Percentiles rank a stretch among this genome's conserved stretches.
Conservation (phyloP, 2,888 invertebrate species). For the Drosophila diplacantha region DNA sequence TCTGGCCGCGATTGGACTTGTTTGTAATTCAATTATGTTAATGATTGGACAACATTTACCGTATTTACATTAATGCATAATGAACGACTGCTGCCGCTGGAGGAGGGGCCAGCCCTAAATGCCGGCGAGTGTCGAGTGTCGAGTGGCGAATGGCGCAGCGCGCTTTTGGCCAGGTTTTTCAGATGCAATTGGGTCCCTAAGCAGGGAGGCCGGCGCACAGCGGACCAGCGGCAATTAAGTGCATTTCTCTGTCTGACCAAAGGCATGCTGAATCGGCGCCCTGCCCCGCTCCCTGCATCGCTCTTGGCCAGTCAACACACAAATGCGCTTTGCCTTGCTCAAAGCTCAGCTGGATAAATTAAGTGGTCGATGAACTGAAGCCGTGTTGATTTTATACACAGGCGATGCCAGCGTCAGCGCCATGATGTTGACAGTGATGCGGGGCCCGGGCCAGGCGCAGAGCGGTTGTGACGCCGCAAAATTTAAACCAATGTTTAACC, state of each 20-base stretch:
- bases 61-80: constrained; percentile 78
- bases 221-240: constrained; percentile 63
- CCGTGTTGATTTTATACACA: constrained; percentile 74
- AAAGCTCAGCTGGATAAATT: constrained; percentile 75
- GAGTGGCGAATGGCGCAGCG: constrained; percentile 19
- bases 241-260: constrained; percentile 73
- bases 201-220: constrained; percentile 2
- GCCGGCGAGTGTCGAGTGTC: constrained; percentile 3
- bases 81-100: constrained; percentile 67
- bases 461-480: constrained; percentile 65
- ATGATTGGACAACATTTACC: constrained; percentile 77
- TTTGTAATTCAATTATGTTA: constrained; percentile 78
- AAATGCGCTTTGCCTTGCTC: constrained; percentile 67
- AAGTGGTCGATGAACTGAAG: constrained; percentile 76
- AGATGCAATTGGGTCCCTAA: constrained; percentile 39
- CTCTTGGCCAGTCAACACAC: constrained; percentile 44
- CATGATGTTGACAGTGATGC: constrained; percentile 66
- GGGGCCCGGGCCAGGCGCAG: constrained; percentile 6
- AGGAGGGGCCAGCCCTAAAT: constrained; percentile 46
- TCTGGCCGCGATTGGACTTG: constrained; percentile 53
- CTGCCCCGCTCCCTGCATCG: constrained; percentile 11
- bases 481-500: constrained; percentile 74
- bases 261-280: constrained; percentile 52
- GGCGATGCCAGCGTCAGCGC: constrained; percentile 28
- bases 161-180: constrained; percentile 60